Base-by-base conservation (phyloP, 2,113 vertebrate genomes). In the Heloderma charlesbogerti region DNA sequence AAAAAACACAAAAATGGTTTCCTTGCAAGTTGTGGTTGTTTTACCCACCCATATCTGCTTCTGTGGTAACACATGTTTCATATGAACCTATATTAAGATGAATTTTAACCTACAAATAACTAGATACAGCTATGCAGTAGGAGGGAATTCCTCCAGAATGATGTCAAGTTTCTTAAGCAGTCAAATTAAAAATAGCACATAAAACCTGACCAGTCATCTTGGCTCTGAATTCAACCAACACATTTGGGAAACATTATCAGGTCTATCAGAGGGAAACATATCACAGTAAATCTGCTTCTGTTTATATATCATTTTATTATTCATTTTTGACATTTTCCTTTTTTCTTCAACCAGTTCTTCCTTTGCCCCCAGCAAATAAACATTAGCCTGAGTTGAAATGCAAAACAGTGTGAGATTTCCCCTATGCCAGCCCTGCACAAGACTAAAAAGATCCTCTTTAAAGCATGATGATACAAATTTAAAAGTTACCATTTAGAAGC, bases 81-180 rank as follows among this genome's bases (percentile, higher is more conserved):
- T 97, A 98, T 98, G 98, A 98, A 97, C 90, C 96, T 95, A 96
- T 97, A 98, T 97, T 98, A 97, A 98, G 97, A 97, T 97, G 96
- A 98, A 98, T 98, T 98, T 98, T 94, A 94, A 97, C 96, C 96
- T 97, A 98, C 97, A 98, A 97, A 97, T 98, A 98, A 98, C 98
- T 97, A 95, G 95, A 98, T 98, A 95, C 97, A 98, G 97, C 95
- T 95, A 96, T 97, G 96, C 96, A 95, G 96, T 97, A 96, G 97
- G 96, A 97, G 95, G 94, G 97, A 96, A 98, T 97, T 97, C 97
- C 97, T 97, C 84, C 40, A 94, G 90, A 91, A 97, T 98, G 97
- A 98, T 97, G 97, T 97, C 96, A 97, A 96, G 94, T 90, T 96
- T 97, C 97, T 97, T 94, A 96, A 96, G 95, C 95, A 96, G 96